Evolutionary conservation across 2,113 vertebrate species (phyloP).

Genomic region (Heteronetta atricapilla): DNA sequence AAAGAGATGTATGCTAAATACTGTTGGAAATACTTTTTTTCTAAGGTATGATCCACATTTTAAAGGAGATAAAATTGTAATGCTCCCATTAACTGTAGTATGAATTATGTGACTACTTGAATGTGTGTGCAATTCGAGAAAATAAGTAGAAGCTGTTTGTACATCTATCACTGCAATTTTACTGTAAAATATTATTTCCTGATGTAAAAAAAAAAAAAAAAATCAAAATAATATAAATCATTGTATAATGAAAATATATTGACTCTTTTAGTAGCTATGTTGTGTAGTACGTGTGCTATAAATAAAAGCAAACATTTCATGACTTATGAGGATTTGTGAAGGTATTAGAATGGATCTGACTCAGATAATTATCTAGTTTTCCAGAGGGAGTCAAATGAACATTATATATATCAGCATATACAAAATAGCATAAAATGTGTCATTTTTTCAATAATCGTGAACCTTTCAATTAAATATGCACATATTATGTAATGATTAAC

Average conservation of each 20-base stretch:
- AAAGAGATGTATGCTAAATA: not conserved
- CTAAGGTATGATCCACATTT: not conserved
- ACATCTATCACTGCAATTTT: not conserved
- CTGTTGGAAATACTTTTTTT: not conserved
- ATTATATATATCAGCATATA: not conserved
- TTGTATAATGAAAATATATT: not conserved
- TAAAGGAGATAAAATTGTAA: not conserved
- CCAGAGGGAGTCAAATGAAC: not conserved
- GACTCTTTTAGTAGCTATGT: not conserved
- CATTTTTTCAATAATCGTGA: not conserved
- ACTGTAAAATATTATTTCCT: not conserved
- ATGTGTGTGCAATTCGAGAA: not conserved
- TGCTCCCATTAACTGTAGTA: not conserved
- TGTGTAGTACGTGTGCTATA: not conserved
- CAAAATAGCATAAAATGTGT: not conserved
- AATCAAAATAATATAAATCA: not conserved
- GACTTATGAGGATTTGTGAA: not conserved
- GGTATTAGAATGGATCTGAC: not conserved
- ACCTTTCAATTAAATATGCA: not conserved
- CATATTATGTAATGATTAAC: not conserved
- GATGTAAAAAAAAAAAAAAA: not conserved
- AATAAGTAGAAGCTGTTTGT: not conserved
- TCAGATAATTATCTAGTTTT: constrained; percentile 12
- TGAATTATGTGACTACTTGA: not conserved
- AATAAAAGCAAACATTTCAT: not conserved